Base-by-base conservation (phyloP, 1,140 invertebrate species). In the Leptinotarsa lineolata region DNA sequence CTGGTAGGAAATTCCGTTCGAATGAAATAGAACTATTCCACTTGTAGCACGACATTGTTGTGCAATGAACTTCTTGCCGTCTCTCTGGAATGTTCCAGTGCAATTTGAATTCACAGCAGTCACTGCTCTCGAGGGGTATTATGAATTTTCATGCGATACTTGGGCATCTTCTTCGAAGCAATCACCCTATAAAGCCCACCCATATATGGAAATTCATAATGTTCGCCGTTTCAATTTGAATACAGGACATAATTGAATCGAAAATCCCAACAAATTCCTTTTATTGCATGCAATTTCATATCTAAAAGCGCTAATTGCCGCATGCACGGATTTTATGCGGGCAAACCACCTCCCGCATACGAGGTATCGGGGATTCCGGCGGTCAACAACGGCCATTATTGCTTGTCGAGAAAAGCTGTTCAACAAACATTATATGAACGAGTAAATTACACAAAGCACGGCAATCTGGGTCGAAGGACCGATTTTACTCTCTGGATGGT, bases 361-460 rank as follows among this genome's bases (percentile, higher is more conserved):
- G 15, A 63, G 24, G 48, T 54, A 54, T 54, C 48, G 13, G 61
- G 20, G 13, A 63, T 63, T 63, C 21, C 61, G 48, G 48, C n/a
- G 48, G 48, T 54, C 48, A 15, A 63, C 61, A 63, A 21, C 20
- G 61, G 24, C 61, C 20, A 63, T 63, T 63, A 63, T 63, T 63
- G 61, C 61, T 63, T 63, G 61, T 63, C 16, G 61, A 63, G 20
- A 18, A 30, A 63, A 30, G 21, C 61, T 63, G 61, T 22, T 63
- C 24, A 24, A 63, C 61, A 63, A 63, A 63, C 61, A 63, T 63
- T 63, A 63, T 63, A 63, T 63, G 61, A 22, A 63, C 61, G 61
- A 63, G 61, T 63, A 63, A 63, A 63, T 63, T 63, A 63, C 20
- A 63, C 61, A 63, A 63, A 63, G 61, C 61, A 21, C 11, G 61